Evolutionary conservation across 2,113 vertebrate genomes (phyloP).

Genomic region (Marcusenius ussheri): DNA sequence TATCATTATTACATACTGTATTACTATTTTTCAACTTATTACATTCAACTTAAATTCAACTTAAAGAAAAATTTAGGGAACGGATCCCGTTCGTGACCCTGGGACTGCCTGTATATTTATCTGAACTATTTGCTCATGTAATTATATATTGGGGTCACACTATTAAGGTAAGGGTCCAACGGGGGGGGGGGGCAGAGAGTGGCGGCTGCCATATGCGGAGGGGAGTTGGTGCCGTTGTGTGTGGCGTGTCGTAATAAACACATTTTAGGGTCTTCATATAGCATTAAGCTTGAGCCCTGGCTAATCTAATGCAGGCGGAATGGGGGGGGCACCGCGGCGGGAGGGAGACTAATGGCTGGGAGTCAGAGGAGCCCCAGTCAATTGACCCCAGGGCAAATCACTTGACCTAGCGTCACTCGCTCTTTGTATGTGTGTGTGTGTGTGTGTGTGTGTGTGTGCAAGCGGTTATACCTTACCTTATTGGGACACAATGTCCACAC

Average conservation of each 20-base stretch:
- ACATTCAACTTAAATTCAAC: not conserved
- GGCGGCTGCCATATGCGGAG: not conserved
- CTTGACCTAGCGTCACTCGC: slow-evolving; percentile 55
- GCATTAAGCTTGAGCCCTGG: slow-evolving; percentile 44
- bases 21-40: not conserved
- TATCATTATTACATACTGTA: not conserved
- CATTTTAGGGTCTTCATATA: slow-evolving; percentile 58
- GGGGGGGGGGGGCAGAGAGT: not conserved
- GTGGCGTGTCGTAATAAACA: slow-evolving; percentile 36
- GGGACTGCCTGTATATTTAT: not conserved
- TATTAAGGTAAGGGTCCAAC: not conserved
- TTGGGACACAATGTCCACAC: too few species aligned
- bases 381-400: slow-evolving; percentile 65
- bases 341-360: slow-evolving; percentile 40
- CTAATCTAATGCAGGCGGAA: slow-evolving; percentile 30
- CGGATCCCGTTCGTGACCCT: not conserved
- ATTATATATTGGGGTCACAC: not conserved
- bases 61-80: not conserved
- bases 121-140: not conserved
- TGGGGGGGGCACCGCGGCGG: slow-evolving; percentile 10
- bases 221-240: slow-evolving; percentile 22
- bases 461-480: too few species aligned
- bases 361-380: slow-evolving; percentile 55
- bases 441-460: not conserved
- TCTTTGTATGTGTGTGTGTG: slow-evolving; percentile 14